Evolutionary conservation across 1,140 invertebrate species (phyloP), one percentile per base, ranked within the genome.

Genomic region (Drosophila eugracilis): DNA sequence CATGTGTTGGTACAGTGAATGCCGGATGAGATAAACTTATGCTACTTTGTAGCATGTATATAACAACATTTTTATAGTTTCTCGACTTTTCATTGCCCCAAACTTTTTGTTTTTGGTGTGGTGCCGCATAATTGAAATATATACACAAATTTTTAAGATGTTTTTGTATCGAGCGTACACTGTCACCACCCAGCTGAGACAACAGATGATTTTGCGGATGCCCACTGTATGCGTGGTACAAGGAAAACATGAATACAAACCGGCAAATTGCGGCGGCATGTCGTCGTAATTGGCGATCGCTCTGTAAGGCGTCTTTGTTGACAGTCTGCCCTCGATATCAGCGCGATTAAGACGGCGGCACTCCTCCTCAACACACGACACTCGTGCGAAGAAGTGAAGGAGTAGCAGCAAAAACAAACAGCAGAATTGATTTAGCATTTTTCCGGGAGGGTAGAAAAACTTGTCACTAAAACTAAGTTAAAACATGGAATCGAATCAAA

Each of bases 271-370:
- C 10, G 93, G 81, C 57, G 91, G 72, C 44, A 91, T 91, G 60
- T 93, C 92, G 91, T 94, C 92, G 34, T 91, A 78, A 91, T 95
- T 95, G 22, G 93, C 93, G 19, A 95, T 83, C 67, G 92, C 92
- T 70, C 94, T 92, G 74, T 95, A 95, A 3, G 94, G 93, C 6
- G 94, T 94, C 90, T 93, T 94, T 2, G 94, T 92, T 9, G 92
- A 93, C 28, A 94, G 89, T 70, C 91, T 78, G 21, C 74, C 48
- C 53, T 93, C 90, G 24, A 91, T 76, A 28, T 85, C 62, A 21
- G 50, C 14, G 6, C 86, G 74, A 3, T 52, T 37, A 24, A 85
- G 22, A 10, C 34, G 47, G n/a, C 21, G 58, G 58, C 85, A 89
- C 3, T 36, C 19, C 42, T 12, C 47, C 14, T 53, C 65, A 36